Percentiles rank a stretch among this genome's conserved stretches.
phyloP scores from a whole-genome alignment of 2,888 invertebrate genomes.

The Heliconius erato region DNA sequence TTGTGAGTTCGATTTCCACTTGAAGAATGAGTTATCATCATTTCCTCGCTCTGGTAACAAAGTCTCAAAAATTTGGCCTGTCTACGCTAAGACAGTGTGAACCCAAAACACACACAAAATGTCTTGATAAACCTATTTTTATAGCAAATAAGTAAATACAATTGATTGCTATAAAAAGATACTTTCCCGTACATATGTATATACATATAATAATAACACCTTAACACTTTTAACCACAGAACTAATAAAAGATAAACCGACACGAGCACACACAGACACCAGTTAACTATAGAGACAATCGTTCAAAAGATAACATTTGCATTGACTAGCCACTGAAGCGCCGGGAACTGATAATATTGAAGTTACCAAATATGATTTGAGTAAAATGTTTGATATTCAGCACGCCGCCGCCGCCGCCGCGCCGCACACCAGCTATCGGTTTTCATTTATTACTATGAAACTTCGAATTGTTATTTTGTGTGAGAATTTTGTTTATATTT shows the following conservation, averaged over 20 bases:
- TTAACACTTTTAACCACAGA: neutral
- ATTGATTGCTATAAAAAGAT: too few species aligned
- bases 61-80: too few species aligned
- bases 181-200: too few species aligned
- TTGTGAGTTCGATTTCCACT: too few species aligned
- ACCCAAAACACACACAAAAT: neutral
- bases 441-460: slow-evolving; percentile 18
- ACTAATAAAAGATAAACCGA: neutral
- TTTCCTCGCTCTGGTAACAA: too few species aligned
- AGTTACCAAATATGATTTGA: slow-evolving; percentile 35
- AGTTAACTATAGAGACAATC: slow-evolving; percentile 7
- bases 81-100: neutral
- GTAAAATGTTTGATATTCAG: slow-evolving; percentile 34
- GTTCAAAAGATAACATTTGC: slow-evolving; percentile 24
- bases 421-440: slow-evolving; percentile 17
- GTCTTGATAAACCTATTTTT: too few species aligned
- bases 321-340: slow-evolving; percentile 27
- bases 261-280: neutral
- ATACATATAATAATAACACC: neutral
- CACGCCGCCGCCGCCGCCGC: neutral
- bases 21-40: too few species aligned
- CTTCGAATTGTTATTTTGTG: slow-evolving; percentile 13
- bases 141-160: too few species aligned
- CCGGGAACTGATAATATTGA: slow-evolving; percentile 34
- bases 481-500: neutral